Evolutionary conservation across 2,113 vertebrate genomes (phyloP).

Genomic region (Urocynchramus pylzowi): DNA sequence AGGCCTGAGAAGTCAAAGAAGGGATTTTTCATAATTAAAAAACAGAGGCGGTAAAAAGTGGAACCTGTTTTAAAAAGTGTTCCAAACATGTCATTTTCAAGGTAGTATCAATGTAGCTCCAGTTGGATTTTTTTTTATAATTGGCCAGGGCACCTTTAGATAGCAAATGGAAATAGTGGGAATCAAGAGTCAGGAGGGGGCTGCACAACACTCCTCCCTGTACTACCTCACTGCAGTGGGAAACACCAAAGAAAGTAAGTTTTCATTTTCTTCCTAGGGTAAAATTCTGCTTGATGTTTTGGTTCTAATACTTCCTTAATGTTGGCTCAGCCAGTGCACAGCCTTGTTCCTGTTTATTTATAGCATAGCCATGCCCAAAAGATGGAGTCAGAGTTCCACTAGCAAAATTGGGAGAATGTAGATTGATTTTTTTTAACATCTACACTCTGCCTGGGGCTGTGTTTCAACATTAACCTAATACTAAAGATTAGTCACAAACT

Average conservation of each 20-base stretch:
- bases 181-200: neutral
- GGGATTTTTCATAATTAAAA: neutral
- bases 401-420: neutral
- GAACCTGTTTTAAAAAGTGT: neutral
- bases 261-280: neutral
- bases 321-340: neutral
- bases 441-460: rapidly evolving
- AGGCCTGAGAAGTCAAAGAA: neutral
- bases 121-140: neutral
- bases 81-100: neutral
- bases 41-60: neutral
- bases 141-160: neutral
- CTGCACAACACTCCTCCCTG: neutral
- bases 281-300: neutral
- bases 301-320: neutral
- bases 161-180: neutral
- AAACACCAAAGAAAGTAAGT: neutral
- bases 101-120: neutral
- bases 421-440: neutral
- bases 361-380: neutral
- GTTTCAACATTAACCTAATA: neutral
- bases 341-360: neutral
- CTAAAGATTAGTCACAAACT: neutral
- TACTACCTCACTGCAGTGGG: neutral
- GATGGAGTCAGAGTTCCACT: conserved; percentile 10